phyloP scores from a whole-genome alignment of 2,888 invertebrate species.

The Oligia latruncula region DNA sequence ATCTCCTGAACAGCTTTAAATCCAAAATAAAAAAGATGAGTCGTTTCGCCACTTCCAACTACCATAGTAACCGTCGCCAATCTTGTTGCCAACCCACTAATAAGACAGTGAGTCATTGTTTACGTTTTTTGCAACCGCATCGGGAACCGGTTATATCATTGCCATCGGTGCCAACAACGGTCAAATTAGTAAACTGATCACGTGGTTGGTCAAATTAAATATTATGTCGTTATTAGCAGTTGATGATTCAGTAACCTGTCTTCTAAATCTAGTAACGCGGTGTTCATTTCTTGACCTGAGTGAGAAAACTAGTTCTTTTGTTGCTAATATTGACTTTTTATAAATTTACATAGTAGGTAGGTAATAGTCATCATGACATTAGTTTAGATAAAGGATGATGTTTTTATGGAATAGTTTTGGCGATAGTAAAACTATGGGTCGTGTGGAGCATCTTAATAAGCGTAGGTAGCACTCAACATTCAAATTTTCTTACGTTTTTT shows the following conservation, averaged over 20 bases:
- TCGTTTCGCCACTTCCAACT: background rate
- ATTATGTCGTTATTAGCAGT: constrained; percentile 6
- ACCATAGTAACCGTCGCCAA: constrained; percentile 11
- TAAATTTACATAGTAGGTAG: background rate
- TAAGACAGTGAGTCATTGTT: constrained; percentile 65
- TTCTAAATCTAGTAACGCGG: constrained; percentile 13
- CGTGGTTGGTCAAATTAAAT: constrained; percentile 53
- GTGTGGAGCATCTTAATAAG: background rate
- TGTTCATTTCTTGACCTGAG: constrained; percentile 28
- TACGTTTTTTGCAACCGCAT: constrained; percentile 61
- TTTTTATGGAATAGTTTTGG: background rate
- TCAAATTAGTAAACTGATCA: constrained; percentile 56
- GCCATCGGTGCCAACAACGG: constrained; percentile 31
- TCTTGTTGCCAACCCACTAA: constrained; percentile 44
- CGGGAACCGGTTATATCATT: constrained; percentile 46
- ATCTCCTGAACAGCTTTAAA: background rate
- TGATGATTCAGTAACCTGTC: constrained; percentile 61
- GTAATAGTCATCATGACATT: background rate
- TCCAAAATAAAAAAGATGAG: background rate
- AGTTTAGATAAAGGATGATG: background rate
- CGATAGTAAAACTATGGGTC: background rate
- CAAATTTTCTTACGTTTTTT: no score
- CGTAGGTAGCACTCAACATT: no score
- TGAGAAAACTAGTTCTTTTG: background rate
- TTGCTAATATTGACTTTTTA: background rate